Evolutionary conservation across 1,140 invertebrate species (phyloP).

Genomic region (Battus philenor): DNA sequence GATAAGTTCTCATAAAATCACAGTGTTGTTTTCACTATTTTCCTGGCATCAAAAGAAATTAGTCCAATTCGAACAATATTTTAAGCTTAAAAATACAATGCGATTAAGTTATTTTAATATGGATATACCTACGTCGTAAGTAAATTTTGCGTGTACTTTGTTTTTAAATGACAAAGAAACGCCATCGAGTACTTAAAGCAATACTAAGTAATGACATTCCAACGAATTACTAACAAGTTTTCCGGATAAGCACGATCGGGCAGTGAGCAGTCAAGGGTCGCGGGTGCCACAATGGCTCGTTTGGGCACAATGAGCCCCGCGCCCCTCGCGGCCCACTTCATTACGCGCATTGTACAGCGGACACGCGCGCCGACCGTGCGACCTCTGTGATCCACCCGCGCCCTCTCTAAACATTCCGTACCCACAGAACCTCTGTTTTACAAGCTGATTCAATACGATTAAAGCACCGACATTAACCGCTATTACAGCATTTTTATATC

Average conservation of each 20-base stretch:
- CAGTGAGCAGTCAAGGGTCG: conserved; percentile 48
- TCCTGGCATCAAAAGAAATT: too few relatives aligned
- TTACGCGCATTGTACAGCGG: conserved; percentile 62
- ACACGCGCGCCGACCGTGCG: conserved; percentile 29
- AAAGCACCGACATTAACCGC: too few relatives aligned
- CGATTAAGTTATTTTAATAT: too few relatives aligned
- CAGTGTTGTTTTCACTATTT: too few relatives aligned
- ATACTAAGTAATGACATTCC: neutral
- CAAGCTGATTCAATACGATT: too few relatives aligned
- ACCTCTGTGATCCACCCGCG: conserved; percentile 40
- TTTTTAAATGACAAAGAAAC: too few relatives aligned
- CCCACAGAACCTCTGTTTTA: conserved; percentile 29
- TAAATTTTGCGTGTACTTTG: too few relatives aligned
- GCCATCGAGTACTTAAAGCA: neutral
- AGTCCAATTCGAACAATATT: too few relatives aligned
- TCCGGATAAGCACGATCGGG: conserved; percentile 29
- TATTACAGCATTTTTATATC: too few relatives aligned
- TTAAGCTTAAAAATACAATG: too few relatives aligned
- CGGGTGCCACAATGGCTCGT: conserved; percentile 56
- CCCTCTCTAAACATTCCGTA: conserved; percentile 39
- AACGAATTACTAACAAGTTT: conserved; percentile 25
- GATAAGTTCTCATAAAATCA: too few relatives aligned
- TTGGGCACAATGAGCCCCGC: conserved; percentile 59
- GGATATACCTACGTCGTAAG: too few relatives aligned
- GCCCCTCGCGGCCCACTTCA: conserved; percentile 67